Conservation (phyloP, 2,888 invertebrate species). For the Sclerodermus sp. region DNA sequence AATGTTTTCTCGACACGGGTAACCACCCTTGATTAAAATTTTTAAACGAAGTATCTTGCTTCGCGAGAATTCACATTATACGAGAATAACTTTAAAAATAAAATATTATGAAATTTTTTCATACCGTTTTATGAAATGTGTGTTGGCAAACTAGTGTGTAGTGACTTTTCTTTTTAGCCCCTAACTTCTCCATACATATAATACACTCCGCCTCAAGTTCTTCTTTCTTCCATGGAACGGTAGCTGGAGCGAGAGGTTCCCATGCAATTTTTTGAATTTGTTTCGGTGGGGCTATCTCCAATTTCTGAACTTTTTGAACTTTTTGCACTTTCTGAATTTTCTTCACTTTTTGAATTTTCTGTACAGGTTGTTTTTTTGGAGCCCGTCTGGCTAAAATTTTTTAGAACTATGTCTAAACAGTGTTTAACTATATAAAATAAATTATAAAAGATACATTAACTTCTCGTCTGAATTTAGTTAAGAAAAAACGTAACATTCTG, state of each 20-base stretch:
- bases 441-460: not conserved
- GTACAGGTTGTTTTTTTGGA: too few species aligned
- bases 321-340: too few species aligned
- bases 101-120: constrained; percentile 1
- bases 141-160: constrained; percentile 35
- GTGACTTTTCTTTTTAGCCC: constrained; percentile 5
- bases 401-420: too few species aligned
- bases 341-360: too few species aligned
- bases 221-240: constrained; percentile 21
- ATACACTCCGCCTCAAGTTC: constrained; percentile 30
- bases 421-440: not conserved
- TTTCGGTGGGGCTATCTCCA: too few species aligned
- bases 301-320: too few species aligned
- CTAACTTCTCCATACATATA: constrained; percentile 30
- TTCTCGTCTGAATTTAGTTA: not conserved
- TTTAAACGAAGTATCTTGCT: too few species aligned
- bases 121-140: constrained; percentile 36
- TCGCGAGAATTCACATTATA: not conserved
- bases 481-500: too few species aligned
- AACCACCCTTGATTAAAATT: too few species aligned
- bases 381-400: too few species aligned
- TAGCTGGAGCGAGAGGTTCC: not conserved
- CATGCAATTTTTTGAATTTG: not conserved
- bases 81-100: not conserved
- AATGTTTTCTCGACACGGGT: too few species aligned